Evolutionary conservation across 2,888 invertebrate species (phyloP).

Genomic region (Trissolcus brochymenae): DNA sequence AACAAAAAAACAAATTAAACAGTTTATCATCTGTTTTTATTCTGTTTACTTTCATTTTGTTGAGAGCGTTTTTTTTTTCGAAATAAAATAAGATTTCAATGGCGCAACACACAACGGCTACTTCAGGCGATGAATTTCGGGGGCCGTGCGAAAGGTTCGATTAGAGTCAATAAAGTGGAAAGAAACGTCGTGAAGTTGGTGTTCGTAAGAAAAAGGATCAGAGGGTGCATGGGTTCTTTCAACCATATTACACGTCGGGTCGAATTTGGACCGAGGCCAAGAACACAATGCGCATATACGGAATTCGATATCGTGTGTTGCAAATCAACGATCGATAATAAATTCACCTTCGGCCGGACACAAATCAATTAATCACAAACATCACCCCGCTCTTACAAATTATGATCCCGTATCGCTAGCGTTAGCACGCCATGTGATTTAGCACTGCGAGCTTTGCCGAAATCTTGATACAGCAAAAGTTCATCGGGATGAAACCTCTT

Average conservation of each 20-base stretch:
- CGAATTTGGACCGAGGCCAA: constrained; percentile 43
- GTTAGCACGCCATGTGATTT: constrained; percentile 1
- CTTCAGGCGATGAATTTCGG: constrained; percentile 1
- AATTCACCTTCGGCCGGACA: constrained; percentile 35
- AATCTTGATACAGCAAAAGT: neutral
- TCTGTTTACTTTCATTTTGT: too few relatives aligned
- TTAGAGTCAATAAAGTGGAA: constrained; percentile 18
- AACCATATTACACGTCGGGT: constrained; percentile 13
- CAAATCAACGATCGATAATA: constrained; percentile 25
- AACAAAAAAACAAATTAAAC: too few relatives aligned
- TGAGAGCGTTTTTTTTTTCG: too few relatives aligned
- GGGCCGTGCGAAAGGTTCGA: constrained; percentile 1
- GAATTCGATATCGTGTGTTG: constrained; percentile 26
- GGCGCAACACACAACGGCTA: too few relatives aligned
- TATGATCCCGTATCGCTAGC: constrained; percentile 17
- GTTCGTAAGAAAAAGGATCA: constrained; percentile 2
- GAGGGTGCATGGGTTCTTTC: constrained; percentile 13
- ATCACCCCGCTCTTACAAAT: constrained; percentile 18
- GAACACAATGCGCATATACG: constrained; percentile 35
- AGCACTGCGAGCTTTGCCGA: neutral
- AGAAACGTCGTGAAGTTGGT: constrained; percentile 2
- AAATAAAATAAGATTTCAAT: too few relatives aligned
- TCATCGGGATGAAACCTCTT: too few relatives aligned
- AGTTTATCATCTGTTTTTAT: too few relatives aligned
- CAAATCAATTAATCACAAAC: constrained; percentile 27